Percentiles rank a stretch among this genome's conserved stretches.
phyloP scores from a whole-genome alignment of 1,140 invertebrate species.

The Mactra quadrangularis region DNA sequence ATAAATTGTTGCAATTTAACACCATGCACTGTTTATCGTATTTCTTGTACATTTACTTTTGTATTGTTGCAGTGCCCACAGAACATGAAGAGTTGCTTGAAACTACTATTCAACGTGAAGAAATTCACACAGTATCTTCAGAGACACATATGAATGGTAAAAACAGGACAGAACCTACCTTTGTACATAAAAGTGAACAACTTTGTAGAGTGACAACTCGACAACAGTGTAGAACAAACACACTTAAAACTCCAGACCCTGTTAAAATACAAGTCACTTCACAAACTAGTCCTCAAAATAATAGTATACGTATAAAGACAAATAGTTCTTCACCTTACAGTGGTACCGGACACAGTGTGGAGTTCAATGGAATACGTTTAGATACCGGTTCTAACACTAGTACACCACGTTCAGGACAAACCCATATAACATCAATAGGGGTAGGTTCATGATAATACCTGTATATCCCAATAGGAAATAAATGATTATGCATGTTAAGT shows the following conservation, averaged over 20 bases:
- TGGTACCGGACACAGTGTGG: not conserved
- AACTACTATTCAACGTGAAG: constrained; percentile 23
- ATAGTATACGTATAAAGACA: not conserved
- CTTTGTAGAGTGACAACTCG: not conserved
- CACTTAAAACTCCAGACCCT: not conserved
- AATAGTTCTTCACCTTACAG: not conserved
- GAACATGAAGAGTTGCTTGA: constrained; percentile 15
- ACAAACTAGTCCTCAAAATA: not conserved
- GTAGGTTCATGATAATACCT: not conserved
- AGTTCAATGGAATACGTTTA: not conserved
- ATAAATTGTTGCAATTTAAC: not conserved
- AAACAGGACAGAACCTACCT: not conserved
- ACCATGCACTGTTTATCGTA: not conserved
- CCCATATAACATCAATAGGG: constrained; percentile 7
- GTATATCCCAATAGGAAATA: not conserved
- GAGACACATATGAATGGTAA: constrained; percentile 1
- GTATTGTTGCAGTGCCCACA: not conserved
- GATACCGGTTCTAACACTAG: too few species aligned
- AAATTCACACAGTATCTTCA: constrained; percentile 8
- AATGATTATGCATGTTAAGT: too few species aligned
- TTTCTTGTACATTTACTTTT: not conserved
- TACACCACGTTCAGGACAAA: not conserved
- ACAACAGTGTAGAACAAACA: constrained; percentile 1
- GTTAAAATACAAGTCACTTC: constrained; percentile 8
- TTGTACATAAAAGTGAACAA: constrained; percentile 5